phyloP scores from a whole-genome alignment of 2,797 vertebrate species.

The Sebastes taczanowskii region DNA sequence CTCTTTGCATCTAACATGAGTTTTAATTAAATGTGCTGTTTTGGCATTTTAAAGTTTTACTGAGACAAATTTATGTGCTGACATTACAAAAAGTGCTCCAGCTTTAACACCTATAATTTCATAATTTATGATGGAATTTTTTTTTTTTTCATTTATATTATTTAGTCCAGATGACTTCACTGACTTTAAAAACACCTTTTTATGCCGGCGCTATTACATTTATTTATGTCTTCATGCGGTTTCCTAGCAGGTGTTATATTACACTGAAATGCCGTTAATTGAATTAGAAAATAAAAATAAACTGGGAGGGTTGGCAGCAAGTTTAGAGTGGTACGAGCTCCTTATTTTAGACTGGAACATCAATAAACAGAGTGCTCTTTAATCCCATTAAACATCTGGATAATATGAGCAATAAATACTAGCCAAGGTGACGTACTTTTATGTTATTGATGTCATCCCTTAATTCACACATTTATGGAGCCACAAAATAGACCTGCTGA shows the following conservation, averaged over 20 bases:
- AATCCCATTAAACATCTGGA: background rate
- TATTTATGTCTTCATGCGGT: background rate
- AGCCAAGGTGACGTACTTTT: background rate
- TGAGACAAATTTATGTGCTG: constrained; percentile 3
- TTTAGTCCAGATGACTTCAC: background rate
- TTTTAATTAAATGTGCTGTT: constrained; percentile 8
- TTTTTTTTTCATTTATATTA: background rate
- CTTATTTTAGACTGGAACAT: background rate
- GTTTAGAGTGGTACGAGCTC: background rate
- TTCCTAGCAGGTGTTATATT: background rate
- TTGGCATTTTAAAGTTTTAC: constrained; percentile 19
- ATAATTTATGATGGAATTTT: background rate
- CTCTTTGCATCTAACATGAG: background rate
- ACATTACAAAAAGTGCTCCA: background rate
- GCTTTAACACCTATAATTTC: constrained; percentile 6
- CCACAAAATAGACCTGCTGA: background rate
- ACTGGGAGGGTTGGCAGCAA: background rate
- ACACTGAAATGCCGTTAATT: background rate
- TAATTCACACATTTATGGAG: background rate
- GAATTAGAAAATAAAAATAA: background rate
- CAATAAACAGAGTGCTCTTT: background rate
- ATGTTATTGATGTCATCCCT: background rate
- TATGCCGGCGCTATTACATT: background rate
- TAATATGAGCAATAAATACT: constrained; percentile 18
- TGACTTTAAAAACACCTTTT: background rate